Percentiles rank a stretch among this genome's conserved stretches.
These are phyloP conservation scores for Drosophila pallidifrons DNA, from an alignment of 1,140 invertebrate genomes.

Conservation along the genomic window DNA sequence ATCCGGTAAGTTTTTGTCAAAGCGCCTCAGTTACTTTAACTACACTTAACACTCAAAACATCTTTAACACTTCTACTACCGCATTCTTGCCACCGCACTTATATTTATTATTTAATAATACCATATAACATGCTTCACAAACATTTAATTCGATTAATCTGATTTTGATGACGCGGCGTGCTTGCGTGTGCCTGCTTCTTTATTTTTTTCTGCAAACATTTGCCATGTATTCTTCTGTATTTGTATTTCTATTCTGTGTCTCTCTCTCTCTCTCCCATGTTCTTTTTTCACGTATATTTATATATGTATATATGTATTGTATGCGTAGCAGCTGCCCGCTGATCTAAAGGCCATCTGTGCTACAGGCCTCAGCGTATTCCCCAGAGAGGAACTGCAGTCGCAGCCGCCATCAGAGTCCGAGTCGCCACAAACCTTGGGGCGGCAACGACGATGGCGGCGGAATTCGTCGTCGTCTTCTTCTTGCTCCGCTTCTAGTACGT, in stretches of 20 bases:
- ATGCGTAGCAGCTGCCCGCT: constrained; percentile 42
- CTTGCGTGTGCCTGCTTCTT: not conserved
- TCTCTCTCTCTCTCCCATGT: constrained; percentile 35
- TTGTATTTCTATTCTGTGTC: constrained; percentile 14
- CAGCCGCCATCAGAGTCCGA: not conserved
- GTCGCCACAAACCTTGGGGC: constrained; percentile 7
- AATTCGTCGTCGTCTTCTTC: constrained; percentile 29
- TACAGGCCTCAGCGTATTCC: constrained; percentile 60
- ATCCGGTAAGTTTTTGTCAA: constrained; percentile 45
- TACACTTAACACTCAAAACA: too few species aligned
- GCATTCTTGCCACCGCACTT: too few species aligned
- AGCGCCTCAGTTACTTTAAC: too few species aligned
- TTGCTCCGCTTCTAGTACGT: constrained; percentile 24
- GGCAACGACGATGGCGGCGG: not conserved
- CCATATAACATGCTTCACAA: too few species aligned
- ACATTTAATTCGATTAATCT: too few species aligned
- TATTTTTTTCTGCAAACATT: not conserved
- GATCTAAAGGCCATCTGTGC: constrained; percentile 43
- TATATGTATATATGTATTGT: constrained; percentile 26
- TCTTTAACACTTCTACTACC: too few species aligned
- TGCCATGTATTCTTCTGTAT: not conserved
- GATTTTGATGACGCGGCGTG: too few species aligned
- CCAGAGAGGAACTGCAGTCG: constrained; percentile 40
- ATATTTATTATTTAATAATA: too few species aligned
- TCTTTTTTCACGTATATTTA: constrained; percentile 1